Conservation (phyloP, 2,797 vertebrate genomes). For the Kryptopterus vitreolus region DNA sequence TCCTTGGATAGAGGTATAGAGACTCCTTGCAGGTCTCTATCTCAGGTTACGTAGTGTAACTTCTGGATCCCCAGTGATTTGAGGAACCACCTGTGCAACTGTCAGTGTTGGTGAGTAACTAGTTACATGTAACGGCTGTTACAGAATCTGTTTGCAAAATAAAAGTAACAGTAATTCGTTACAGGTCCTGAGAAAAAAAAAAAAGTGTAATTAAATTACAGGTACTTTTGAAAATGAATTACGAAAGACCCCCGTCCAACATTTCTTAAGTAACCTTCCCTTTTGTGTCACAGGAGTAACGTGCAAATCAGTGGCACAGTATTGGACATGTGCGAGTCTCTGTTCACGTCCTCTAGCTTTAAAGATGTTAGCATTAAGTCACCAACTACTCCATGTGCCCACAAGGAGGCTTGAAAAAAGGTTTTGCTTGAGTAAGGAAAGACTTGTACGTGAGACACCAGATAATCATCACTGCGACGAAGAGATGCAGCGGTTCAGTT, state of each 20-base stretch:
- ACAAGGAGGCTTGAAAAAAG: neutral
- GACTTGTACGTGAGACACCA: neutral
- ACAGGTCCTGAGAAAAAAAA: too few relatives aligned
- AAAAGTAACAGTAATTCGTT: too few relatives aligned
- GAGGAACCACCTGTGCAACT: neutral
- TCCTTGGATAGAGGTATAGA: too few relatives aligned
- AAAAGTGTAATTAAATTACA: too few relatives aligned
- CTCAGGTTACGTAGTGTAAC: too few relatives aligned
- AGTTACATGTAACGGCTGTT: too few relatives aligned
- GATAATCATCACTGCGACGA: neutral
- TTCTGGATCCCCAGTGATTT: neutral
- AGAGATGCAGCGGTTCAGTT: neutral
- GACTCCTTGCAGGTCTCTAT: too few relatives aligned
- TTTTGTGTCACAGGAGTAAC: neutral
- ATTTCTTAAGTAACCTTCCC: too few relatives aligned
- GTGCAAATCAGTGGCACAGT: neutral
- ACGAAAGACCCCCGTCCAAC: too few relatives aligned
- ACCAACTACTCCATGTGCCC: neutral
- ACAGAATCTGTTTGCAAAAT: too few relatives aligned
- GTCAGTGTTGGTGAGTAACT: too few relatives aligned
- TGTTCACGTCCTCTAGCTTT: neutral
- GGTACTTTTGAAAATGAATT: too few relatives aligned
- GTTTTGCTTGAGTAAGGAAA: neutral
- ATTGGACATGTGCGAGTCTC: neutral
- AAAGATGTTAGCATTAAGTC: neutral